A percentile compares a stretch with the other conserved stretches of the same genome.
Evolutionary conservation across 1,140 invertebrate species (phyloP).

Genomic region (Pemphigus obesinymphae): DNA sequence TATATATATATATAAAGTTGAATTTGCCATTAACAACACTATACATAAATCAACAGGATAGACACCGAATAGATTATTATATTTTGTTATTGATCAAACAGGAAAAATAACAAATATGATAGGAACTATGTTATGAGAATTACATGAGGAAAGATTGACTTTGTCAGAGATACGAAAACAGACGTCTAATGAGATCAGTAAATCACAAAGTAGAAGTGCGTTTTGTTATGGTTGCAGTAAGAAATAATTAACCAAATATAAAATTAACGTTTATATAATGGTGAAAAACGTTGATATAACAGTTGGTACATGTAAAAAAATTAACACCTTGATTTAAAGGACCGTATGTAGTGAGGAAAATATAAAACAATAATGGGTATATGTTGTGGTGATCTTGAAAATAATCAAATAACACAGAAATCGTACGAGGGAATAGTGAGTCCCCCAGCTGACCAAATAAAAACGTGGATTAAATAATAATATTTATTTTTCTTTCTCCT

Average conservation of each 20-base stretch:
- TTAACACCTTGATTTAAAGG: constrained; percentile 31
- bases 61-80: neutral
- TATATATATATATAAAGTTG: neutral
- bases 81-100: too few species aligned
- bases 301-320: neutral
- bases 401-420: neutral
- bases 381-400: neutral
- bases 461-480: neutral
- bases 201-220: neutral
- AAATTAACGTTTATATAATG: constrained; percentile 6
- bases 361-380: constrained; percentile 31
- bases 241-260: neutral
- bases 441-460: neutral
- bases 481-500: too few species aligned
- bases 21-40: constrained; percentile 43
- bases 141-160: too few species aligned
- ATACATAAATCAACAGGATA: neutral
- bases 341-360: constrained; percentile 32
- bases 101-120: too few species aligned
- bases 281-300: constrained; percentile 6
- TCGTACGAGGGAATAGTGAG: neutral
- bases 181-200: neutral
- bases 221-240: neutral
- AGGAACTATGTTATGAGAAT: too few species aligned
- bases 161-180: neutral